phyloP scores from a whole-genome alignment of 2,113 vertebrate species.

The Melozone crissalis region DNA sequence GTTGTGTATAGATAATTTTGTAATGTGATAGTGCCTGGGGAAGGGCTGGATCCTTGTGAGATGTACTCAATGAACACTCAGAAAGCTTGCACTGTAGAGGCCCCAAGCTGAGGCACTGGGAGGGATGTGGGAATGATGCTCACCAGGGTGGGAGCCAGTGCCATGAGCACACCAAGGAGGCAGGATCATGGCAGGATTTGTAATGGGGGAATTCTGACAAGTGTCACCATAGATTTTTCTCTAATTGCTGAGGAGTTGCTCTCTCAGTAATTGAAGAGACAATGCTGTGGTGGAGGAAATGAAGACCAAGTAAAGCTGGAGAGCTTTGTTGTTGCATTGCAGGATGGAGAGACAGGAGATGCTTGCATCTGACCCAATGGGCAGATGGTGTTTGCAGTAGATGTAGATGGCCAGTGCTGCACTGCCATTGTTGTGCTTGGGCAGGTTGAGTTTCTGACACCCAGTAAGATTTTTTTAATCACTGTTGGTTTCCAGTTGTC shows the following conservation, averaged over 20 bases:
- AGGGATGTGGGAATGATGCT: neutral
- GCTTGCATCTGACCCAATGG: neutral
- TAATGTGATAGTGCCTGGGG: neutral
- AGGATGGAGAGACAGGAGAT: neutral
- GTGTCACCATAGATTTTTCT: neutral
- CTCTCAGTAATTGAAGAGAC: neutral
- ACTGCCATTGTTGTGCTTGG: neutral
- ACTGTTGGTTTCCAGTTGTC: neutral
- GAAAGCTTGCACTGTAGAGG: neutral
- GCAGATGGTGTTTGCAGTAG: neutral
- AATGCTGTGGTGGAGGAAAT: fast-evolving
- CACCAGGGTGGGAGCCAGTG: neutral
- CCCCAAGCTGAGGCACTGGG: neutral
- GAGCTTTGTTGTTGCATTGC: neutral
- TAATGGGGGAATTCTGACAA: neutral
- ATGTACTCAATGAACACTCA: neutral
- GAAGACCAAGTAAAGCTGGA: neutral
- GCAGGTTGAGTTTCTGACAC: neutral
- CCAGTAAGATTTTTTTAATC: neutral
- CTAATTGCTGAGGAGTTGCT: neutral
- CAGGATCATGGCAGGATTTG: neutral
- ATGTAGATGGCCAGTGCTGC: neutral
- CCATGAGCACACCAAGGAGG: neutral
- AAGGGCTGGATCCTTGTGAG: neutral
- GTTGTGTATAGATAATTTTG: neutral